Base-by-base conservation (phyloP, 2,888 invertebrate genomes). In the Neoscelio sp. region DNA sequence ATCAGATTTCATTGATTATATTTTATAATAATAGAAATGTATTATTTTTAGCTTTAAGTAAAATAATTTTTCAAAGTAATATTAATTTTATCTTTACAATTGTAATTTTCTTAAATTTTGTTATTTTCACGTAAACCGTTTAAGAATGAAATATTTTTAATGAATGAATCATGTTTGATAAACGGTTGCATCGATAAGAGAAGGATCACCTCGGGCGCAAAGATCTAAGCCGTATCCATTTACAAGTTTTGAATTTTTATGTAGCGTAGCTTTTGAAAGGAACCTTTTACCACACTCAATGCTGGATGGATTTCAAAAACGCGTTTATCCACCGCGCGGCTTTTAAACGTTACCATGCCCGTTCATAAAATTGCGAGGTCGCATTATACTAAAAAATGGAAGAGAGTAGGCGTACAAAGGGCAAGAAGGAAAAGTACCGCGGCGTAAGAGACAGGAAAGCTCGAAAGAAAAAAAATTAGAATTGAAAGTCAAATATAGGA, bases 181-280 rank as follows among this genome's bases (percentile, higher is more conserved):
- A 52, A 50, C 28, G 18, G 15, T 20, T 40, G 33, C 20, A 35
- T 23, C 40, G 20, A 62, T 62, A 35, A 46, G 26, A 46, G 33
- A 10, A 33, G 15, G 10, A 35, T 52, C 33, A 15, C n/a, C 13
- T 52, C 20, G 26, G 13, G 13, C 48, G 6, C 23, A 1, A 20
- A 7, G 7, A 15, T 54, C 23, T 44, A 33, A 42, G 35, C 10
- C 67, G 26, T 20, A 30, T 70, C 48, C 86, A 88, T 88, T 88
- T 87, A 85, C 85, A 84, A 86, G 85, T 88, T 88, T 85, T 82
- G 85, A 87, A 88, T 88, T 87, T 86, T 85, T 85, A 81, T 83
- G 82, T 79, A 82, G 82, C 82, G 74, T 79, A 80, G 82, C 85
- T 82, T 85, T 85, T 85, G 83, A 88, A 84, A 86, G 84, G 82